Base-by-base conservation (phyloP, 2,113 vertebrate genomes). In the Argyrosomus japonicus region DNA sequence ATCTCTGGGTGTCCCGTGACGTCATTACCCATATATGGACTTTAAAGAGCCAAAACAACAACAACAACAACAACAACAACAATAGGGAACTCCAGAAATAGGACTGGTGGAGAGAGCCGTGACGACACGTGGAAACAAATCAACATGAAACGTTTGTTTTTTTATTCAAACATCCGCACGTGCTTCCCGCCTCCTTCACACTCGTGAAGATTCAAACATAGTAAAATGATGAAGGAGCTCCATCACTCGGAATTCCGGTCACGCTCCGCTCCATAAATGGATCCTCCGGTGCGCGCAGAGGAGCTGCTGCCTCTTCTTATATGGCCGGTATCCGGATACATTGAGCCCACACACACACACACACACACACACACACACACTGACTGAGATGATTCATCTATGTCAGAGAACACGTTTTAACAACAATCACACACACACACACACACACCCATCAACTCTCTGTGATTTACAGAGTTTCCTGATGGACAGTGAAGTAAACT, bases 11-110 rank as follows among this genome's bases (percentile, higher is more conserved):
- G 87, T 92, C 85, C 94, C 89, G 89, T 93, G 83, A 95, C 96
- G 97, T 97, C 97, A 97, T 93, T 96, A 83, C 92, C 97, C 97
- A 96, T 95, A 97, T 93, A 97, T 95, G 97, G 97, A 97, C 94
- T 95, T 94, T 91, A 32, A 32, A 32, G 32, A 32, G 32, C 32
- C 32, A 32, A 32, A n/a, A 32, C 29, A 32, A 32, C 29, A 32
- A 32, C 29, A 32, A 32, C 32, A 32, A 32, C 32, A 32, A 32
- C 29, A 32, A 32, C 29, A 32, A 32, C 32, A 71, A 78, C 50
- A 25, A 89, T 47, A 82, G 83, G 85, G 75, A 90, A 90, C 82
- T 91, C 84, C 87, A 82, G 87, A 80, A 84, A 87, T 85, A 88
- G 87, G 60, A 79, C 12, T 47, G 54, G 32, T 12, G 64, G 77